Evolutionary conservation across 2,888 invertebrate species (phyloP), one percentile per base, ranked within the genome.

Genomic region (Neoascia interrupta): DNA sequence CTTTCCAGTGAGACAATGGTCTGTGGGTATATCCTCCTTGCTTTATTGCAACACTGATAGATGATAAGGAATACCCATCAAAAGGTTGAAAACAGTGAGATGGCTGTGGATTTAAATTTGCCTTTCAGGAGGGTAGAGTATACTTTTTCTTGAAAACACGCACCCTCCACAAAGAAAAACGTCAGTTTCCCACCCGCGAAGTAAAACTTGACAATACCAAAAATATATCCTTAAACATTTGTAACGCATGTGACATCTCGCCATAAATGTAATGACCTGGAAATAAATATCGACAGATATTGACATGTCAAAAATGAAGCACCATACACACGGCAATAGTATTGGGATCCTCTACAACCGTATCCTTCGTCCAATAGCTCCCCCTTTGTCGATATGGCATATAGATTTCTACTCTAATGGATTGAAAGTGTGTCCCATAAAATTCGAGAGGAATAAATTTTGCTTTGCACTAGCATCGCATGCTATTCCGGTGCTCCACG

Each of bases 181-280:
- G n/a, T n/a, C n/a, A n/a, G n/a, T n/a, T n/a, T n/a, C n/a, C n/a
- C n/a, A n/a, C n/a, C n/a, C n/a, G n/a, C n/a, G n/a, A n/a, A n/a
- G n/a, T n/a, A n/a, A n/a, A n/a, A n/a, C n/a, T n/a, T n/a, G n/a
- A n/a, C n/a, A n/a, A n/a, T n/a, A n/a, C n/a, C n/a, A n/a, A n/a
- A n/a, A n/a, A n/a, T n/a, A n/a, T n/a, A n/a, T n/a, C n/a, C n/a
- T n/a, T n/a, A n/a, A n/a, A n/a, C 70, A 56, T 73, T 66, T 73
- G 79, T 49, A 73, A 79, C 73, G 79, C 79, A 79, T 73, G 76
- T 53, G 72, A 76, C 26, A 45, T 47, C 64, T 66, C 60, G 66
- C 61, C 66, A 68, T 68, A 73, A 79, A 73, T 56, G 79, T 79
- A 79, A 79, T 79, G 79, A 79, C 79, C 54, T 79, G 79, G 73